These are phyloP conservation scores for Catharus minimus DNA, from an alignment of 2,113 vertebrate species.

Conservation along the genomic window DNA sequence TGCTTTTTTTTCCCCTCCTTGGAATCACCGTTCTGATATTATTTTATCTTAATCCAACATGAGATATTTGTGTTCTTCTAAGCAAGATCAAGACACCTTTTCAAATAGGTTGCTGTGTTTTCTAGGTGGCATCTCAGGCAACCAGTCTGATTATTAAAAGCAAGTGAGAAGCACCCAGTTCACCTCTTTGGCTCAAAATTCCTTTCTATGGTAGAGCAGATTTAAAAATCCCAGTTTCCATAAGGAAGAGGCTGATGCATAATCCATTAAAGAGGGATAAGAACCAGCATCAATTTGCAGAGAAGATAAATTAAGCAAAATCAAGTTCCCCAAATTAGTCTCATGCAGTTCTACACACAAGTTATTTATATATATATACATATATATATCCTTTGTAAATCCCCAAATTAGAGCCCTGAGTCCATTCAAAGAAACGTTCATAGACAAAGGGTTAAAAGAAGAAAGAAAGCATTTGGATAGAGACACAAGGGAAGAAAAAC, in stretches of 20 bases:
- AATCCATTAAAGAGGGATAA: neutral
- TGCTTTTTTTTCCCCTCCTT: neutral
- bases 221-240: neutral
- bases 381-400: neutral
- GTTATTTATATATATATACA: neutral
- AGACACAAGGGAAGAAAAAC: neutral
- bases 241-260: neutral
- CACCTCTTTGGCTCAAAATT: neutral
- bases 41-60: neutral
- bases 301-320: neutral
- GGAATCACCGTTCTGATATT: neutral
- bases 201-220: neutral
- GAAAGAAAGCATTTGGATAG: neutral
- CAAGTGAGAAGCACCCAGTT: neutral
- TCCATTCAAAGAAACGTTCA: neutral
- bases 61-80: neutral
- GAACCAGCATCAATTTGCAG: neutral
- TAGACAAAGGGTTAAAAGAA: slow-evolving; percentile 20
- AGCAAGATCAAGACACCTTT: neutral
- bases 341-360: fast-evolving
- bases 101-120: neutral
- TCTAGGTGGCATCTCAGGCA: neutral
- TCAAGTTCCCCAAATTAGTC: neutral
- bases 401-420: neutral
- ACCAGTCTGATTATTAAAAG: neutral